phyloP scores from a whole-genome alignment of 2,113 vertebrate species.

The Gallinago media region DNA sequence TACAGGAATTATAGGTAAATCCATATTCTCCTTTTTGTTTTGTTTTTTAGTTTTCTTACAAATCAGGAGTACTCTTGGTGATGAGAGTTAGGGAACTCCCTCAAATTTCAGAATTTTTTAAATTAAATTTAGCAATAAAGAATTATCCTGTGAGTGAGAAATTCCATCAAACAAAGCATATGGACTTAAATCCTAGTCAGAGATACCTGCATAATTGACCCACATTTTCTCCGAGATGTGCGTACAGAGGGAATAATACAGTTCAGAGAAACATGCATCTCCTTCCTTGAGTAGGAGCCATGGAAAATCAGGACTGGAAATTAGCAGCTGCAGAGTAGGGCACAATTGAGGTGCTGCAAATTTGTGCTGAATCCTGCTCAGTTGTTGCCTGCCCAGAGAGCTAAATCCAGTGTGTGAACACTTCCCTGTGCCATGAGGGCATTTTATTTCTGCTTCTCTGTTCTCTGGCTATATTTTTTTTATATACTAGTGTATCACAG shows the following conservation, averaged over 20 bases:
- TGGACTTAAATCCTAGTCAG: neutral
- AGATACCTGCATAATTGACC: neutral
- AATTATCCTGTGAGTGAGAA: neutral
- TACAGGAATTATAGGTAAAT: neutral
- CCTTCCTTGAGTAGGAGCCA: neutral
- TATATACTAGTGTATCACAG: neutral
- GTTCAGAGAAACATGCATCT: fast-evolving
- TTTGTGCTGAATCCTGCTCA: neutral
- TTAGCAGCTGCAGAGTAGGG: fast-evolving
- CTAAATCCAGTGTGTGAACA: neutral
- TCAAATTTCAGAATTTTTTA: neutral
- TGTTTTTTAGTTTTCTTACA: neutral
- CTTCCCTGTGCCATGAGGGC: fast-evolving
- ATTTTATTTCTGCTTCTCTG: neutral
- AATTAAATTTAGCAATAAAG: neutral
- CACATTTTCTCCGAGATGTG: neutral
- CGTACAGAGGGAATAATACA: neutral
- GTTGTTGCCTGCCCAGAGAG: neutral
- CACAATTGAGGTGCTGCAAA: too few relatives aligned
- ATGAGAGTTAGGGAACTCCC: neutral
- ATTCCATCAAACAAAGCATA: neutral
- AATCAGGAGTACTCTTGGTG: neutral
- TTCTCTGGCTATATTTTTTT: neutral
- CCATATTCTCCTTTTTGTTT: neutral
- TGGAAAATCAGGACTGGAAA: neutral